Base-by-base conservation (phyloP, 2,113 vertebrate genomes). In the Pao palembangensis region DNA sequence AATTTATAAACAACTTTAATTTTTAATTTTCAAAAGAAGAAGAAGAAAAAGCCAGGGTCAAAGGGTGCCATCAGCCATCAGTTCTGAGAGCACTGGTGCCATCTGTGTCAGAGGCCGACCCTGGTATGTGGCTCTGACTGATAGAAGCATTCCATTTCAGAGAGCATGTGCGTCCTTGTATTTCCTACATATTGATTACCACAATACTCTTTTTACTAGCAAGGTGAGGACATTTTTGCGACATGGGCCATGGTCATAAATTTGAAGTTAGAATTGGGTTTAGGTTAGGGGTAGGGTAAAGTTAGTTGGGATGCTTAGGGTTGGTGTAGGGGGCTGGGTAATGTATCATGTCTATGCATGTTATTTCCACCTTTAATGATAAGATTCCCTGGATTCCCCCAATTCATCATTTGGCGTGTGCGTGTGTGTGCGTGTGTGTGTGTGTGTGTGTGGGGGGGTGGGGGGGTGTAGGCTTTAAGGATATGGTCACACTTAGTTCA, bases 281-380 rank as follows among this genome's bases (percentile, higher is more conserved):
- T 23, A 23, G 21, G 21, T 23, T 23, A 23, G 28, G 28, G 5
- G 28, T 31, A 31, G 28, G 28, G 28, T 31, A 31, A 31, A 31
- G 28, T 31, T 31, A 31, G 28, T 31, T 8, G 8, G 28, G 28
- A 23, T 31, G 28, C 2, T 38, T 38, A 38, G 10, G 10, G 34
- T 38, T 38, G 34, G 25, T 38, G 34, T 12, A 11, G 34, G 34
- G 34, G 11, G 34, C 8, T 38, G 34, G 34, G 34, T 3, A 38
- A 38, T 6, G 25, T 28, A 28, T 28, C 34, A 38, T 12, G 34
- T 12, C 34, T 38, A 31, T 83, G 70, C 73, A 55, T 55, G 47
- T 55, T 47, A 58, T 51, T 58, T 79, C 67, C 69, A 54, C 61
- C 62, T 41, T 65, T 38, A 44, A 71, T 72, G 67, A 77, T 74